Evolutionary conservation across 2,113 vertebrate species (phyloP).

Genomic region (Pipa parva): DNA sequence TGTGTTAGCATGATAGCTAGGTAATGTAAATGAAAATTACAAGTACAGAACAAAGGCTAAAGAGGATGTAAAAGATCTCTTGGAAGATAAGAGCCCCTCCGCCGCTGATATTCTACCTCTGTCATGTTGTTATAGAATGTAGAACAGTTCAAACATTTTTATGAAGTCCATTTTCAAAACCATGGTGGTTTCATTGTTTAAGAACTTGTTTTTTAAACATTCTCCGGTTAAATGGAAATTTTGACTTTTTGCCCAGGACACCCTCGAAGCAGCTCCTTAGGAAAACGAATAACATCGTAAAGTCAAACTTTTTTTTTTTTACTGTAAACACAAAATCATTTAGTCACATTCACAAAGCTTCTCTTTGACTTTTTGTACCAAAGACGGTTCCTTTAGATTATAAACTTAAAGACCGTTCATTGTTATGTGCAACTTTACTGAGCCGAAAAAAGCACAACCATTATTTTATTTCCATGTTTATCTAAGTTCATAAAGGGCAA

Average conservation of each 20-base stretch:
- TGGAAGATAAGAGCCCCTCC: conserved; percentile 12
- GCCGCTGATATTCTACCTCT: conserved; percentile 30
- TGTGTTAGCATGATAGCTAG: conserved; percentile 24
- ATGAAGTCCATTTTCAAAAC: conserved; percentile 8
- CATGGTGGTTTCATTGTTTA: conserved; percentile 9
- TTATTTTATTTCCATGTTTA: too few relatives aligned
- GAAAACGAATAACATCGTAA: conserved; percentile 9
- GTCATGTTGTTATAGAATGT: conserved; percentile 29
- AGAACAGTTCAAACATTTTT: conserved; percentile 32
- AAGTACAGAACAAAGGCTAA: conserved; percentile 26
- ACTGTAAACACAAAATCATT: conserved; percentile 26
- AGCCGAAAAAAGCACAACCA: too few relatives aligned
- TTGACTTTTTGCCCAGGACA: conserved; percentile 40
- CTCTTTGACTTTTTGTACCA: conserved; percentile 8
- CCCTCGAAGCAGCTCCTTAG: conserved; percentile 29
- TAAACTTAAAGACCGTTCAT: conserved; percentile 8
- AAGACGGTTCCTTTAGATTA: conserved; percentile 8
- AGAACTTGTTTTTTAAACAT: conserved; percentile 25
- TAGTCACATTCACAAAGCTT: conserved; percentile 19
- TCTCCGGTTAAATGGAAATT: conserved; percentile 32
- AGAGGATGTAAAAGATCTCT: conserved; percentile 32
- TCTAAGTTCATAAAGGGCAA: too few relatives aligned
- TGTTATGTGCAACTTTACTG: neutral
- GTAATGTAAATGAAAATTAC: conserved; percentile 20
- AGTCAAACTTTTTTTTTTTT: conserved; percentile 12